A percentile compares a stretch with the other conserved stretches of the same genome.
phyloP scores from a whole-genome alignment of 2,888 invertebrate species.

The Seira ritae region DNA sequence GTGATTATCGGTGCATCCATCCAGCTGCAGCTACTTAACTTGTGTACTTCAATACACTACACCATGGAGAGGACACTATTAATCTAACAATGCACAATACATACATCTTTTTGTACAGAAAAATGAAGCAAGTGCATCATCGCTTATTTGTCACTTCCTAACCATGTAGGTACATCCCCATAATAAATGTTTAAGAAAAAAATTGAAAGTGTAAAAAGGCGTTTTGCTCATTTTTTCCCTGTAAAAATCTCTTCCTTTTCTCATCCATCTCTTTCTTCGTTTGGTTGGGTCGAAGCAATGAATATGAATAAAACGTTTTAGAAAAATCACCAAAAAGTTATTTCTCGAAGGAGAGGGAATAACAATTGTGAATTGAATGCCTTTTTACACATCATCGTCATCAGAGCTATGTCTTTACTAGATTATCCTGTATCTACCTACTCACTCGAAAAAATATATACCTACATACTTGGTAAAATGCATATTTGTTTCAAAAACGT shows the following conservation, averaged over 20 bases:
- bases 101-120: no score
- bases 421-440: background rate
- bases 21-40: background rate
- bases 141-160: conserved; percentile 8
- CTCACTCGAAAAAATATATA: background rate
- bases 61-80: no score
- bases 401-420: no score
- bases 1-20: background rate
- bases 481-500: no score
- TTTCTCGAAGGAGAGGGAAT: background rate
- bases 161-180: background rate
- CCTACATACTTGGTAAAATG: no score
- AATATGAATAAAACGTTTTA: conserved; percentile 5
- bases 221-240: background rate
- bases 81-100: no score
- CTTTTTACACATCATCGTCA: conserved; percentile 11
- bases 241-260: background rate
- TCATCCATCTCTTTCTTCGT: no score
- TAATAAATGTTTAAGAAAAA: background rate
- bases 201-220: conserved; percentile 11
- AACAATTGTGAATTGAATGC: conserved; percentile 13
- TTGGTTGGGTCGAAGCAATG: no score
- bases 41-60: conserved; percentile 52
- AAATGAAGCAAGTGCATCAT: no score
- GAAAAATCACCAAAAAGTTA: conserved; percentile 13